Evolutionary conservation across 2,888 invertebrate species (phyloP).

Genomic region (Erebia epiphron): DNA sequence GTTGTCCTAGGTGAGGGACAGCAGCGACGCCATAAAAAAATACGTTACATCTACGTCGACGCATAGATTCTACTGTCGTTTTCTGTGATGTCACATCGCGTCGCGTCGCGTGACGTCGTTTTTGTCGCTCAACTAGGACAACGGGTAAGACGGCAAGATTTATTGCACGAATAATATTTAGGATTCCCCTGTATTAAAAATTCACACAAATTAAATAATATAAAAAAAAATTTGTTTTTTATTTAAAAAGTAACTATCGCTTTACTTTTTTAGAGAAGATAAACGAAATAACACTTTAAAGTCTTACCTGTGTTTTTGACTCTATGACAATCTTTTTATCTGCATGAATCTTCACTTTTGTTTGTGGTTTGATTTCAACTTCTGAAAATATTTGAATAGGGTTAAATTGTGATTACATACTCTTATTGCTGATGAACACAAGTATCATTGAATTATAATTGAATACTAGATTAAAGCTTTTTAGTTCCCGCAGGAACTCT

Average conservation of each 20-base stretch:
- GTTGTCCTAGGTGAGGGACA: too few species aligned
- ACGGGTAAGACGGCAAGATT: neutral
- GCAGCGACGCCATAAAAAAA: neutral
- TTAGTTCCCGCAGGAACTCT: too few species aligned
- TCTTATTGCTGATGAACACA: neutral
- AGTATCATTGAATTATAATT: neutral
- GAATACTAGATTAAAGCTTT: neutral
- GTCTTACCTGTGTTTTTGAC: slow-evolving; percentile 42
- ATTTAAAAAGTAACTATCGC: too few species aligned
- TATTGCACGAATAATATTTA: too few species aligned
- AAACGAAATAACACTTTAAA: neutral
- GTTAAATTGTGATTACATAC: neutral
- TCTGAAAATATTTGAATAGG: slow-evolving; percentile 33
- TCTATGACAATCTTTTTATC: slow-evolving; percentile 41
- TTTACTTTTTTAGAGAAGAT: too few species aligned
- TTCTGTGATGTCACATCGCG: too few species aligned
- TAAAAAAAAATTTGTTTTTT: neutral
- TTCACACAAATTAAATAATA: too few species aligned
- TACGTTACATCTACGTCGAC: too few species aligned
- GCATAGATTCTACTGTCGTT: too few species aligned
- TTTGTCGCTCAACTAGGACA: neutral
- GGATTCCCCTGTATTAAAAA: too few species aligned
- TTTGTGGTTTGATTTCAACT: slow-evolving; percentile 37
- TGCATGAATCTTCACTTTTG: slow-evolving; percentile 34
- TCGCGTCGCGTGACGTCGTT: too few species aligned